Evolutionary conservation across 2,888 invertebrate species (phyloP), one percentile per base, ranked within the genome.

Genomic region (Sarcophaga rosellei): DNA sequence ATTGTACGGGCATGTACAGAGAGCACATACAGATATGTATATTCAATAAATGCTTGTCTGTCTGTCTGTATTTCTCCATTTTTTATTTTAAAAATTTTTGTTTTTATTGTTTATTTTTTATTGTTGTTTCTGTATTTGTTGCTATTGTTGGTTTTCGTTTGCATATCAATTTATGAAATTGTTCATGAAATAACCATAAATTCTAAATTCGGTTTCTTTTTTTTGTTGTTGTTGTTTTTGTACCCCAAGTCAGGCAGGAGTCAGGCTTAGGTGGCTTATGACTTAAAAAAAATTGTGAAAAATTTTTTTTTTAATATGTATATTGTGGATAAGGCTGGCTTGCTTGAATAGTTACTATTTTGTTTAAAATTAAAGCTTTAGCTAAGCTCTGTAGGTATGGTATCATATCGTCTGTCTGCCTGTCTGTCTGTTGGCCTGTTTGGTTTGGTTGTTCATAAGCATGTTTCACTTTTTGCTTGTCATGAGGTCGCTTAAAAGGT

Each of bases 111-210:
- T 53, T 70, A 69, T 77, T 35, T 66, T 83, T 76, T 76, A 59
- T 75, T 76, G 21, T 44, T 23, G 53, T 20, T 59, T 44, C 21
- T 66, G 20, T 45, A 23, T 25, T 53, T 53, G 44, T 23, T 65
- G 63, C 20, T 62, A 17, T 69, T 74, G 35, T 47, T 62, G 17
- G 6, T 57, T 76, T 75, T 61, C 47, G 21, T 72, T 81, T 84
- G 84, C 77, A 84, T 83, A 86, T 89, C 88, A 89, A 90, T 90
- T 90, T 90, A 90, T 90, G 89, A 89, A 89, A 89, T 89, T 89
- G 89, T 89, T 89, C 88, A 86, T 89, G 87, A 90, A 90, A 90
- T 90, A 90, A 90, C 88, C 90, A 90, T 90, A 90, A 90, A 90
- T 90, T 89, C 87, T 87, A 83, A 86, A 87, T 88, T 84, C 78